Conservation (phyloP, 1,140 invertebrate genomes). For the Parasteatoda tepidariorum region DNA sequence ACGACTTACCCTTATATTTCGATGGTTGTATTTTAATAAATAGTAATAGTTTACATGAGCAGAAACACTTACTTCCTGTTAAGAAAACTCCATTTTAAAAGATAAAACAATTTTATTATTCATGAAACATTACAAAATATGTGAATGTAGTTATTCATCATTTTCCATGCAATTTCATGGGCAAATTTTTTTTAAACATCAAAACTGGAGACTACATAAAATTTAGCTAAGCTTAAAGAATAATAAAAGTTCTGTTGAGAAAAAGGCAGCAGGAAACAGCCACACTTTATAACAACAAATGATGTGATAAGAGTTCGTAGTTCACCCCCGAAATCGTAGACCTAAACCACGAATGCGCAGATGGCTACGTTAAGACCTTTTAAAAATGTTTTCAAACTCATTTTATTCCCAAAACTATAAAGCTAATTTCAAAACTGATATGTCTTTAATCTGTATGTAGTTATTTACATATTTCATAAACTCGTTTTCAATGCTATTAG, state of each 20-base stretch:
- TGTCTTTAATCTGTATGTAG: too few species aligned
- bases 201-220: constrained; percentile 34
- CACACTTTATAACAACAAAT: not conserved
- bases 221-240: constrained; percentile 19
- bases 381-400: too few species aligned
- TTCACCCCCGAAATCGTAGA: not conserved
- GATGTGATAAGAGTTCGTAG: not conserved
- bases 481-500: too few species aligned
- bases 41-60: too few species aligned
- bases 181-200: constrained; percentile 35
- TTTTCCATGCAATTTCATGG: constrained; percentile 35
- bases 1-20: too few species aligned
- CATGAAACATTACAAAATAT: constrained; percentile 42
- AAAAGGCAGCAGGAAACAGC: not conserved
- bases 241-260: not conserved
- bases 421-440: too few species aligned
- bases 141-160: constrained; percentile 28
- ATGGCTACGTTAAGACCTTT: constrained; percentile 1
- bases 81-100: too few species aligned
- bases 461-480: too few species aligned
- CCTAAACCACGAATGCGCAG: constrained; percentile 22
- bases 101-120: constrained; percentile 43
- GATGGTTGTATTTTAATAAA: too few species aligned
- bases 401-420: too few species aligned
- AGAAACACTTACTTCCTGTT: too few species aligned